Conservation (phyloP, 2,113 vertebrate species). For the Turnix velox region DNA sequence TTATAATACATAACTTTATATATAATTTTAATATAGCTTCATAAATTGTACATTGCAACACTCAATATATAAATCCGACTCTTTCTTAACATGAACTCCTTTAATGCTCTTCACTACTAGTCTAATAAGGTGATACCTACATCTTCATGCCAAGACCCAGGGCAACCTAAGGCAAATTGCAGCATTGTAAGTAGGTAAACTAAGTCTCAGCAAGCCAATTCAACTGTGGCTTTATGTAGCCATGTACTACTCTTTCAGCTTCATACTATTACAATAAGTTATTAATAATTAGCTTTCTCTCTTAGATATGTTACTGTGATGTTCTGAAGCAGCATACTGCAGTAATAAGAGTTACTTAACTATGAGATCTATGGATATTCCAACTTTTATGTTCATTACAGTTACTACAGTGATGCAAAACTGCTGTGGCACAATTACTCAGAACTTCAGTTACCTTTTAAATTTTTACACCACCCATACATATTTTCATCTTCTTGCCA, state of each 20-base stretch:
- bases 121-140: neutral
- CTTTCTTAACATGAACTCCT: neutral
- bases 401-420: neutral
- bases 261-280: neutral
- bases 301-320: neutral
- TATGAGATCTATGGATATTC: neutral
- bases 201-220: neutral
- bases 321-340: neutral
- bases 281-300: neutral
- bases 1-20: neutral
- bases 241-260: neutral
- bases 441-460: neutral
- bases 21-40: neutral
- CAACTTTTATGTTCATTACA: neutral
- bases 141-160: neutral
- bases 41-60: neutral
- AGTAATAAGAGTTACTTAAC: neutral
- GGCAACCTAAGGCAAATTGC: neutral
- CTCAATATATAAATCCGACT: neutral
- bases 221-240: neutral
- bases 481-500: neutral
- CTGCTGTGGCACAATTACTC: neutral
- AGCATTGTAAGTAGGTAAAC: neutral
- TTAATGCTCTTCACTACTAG: neutral
- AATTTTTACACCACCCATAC: neutral